Base-by-base conservation (phyloP, 2,113 vertebrate species). In the Phylloscopus trochiloides region DNA sequence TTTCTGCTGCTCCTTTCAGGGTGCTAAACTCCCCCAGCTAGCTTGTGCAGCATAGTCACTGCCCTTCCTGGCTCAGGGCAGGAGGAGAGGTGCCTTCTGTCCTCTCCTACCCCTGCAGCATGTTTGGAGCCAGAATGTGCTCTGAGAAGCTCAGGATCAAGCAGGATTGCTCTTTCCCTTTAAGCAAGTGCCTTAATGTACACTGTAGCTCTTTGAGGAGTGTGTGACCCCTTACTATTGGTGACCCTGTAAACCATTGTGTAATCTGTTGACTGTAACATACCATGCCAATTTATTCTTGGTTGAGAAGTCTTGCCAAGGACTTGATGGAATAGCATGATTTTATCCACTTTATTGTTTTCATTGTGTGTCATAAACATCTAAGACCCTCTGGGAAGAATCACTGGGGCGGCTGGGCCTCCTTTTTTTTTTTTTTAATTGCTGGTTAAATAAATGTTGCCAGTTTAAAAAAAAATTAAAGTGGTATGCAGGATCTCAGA, bases 301-400 rank as follows among this genome's bases (percentile, higher is more conserved):
- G 73, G 76, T 92, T 95, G 92, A 68, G 55, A 92, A 93, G 36
- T 80, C 90, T 92, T 96, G 92, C 95, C 96, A 97, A 95, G 67
- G 79, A 74, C 91, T 96, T 96, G 93, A 96, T 95, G 85, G 94
- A 97, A 87, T 96, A 91, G 76, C 85, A 87, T 74, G 92, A 95
- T 96, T 97, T 97, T 95, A 96, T 96, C 93, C 95, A 72, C 77
- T 92, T 93, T 75, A 95, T 95, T 97, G 95, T 96, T 96, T 97
- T 95, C 91, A 89, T 88, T 96, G 92, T 96, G 82, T 96, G 96
- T 96, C 93, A 87, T 92, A 97, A 97, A 97, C 94, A 96, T 95
- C 86, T 93, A 83, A 86, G 95, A 95, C 94, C 95, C 95, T 94
- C 94, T 97, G 94, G 95, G 94, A 97, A 96, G 95, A 97, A 95